Percentiles rank a stretch among this genome's conserved stretches.
Conservation (phyloP, 37 sponge, comb jelly and placozoan species). For the Hexactinellida sp. region DNA sequence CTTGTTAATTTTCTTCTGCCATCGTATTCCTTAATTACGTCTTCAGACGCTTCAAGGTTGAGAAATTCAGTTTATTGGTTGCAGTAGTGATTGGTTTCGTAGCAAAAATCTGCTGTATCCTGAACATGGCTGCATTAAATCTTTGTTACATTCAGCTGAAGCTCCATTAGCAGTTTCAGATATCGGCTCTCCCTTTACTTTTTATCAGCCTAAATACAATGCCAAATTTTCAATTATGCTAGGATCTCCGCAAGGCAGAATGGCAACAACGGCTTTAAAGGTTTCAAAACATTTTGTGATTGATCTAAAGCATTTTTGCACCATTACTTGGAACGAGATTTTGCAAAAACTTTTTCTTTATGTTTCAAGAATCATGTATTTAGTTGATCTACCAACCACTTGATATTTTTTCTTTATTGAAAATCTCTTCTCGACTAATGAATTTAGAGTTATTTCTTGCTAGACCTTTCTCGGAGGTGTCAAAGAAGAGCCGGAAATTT, state of each 20-base stretch:
- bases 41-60: neutral
- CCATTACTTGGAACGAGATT: neutral
- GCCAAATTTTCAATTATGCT: constrained; percentile 12
- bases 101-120: constrained; percentile 9
- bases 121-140: constrained; percentile 16
- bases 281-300: neutral
- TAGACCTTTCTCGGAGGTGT: neutral
- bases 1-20: neutral
- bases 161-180: constrained; percentile 11
- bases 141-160: constrained; percentile 13
- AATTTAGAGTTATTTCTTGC: constrained; percentile 4
- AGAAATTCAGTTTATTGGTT: neutral
- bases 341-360: neutral
- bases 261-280: neutral
- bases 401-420: neutral
- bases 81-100: constrained; percentile 11
- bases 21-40: constrained; percentile 10
- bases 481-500: neutral
- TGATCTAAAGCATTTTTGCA: neutral
- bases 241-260: constrained; percentile 8
- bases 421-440: constrained; percentile 12
- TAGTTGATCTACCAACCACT: constrained; percentile 9
- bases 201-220: constrained; percentile 6
- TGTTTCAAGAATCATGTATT: neutral
- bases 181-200: neutral